These are phyloP conservation scores for Diadumene lineata DNA, from an alignment of 92 coral and sea anemone species.

Conservation along the genomic window DNA sequence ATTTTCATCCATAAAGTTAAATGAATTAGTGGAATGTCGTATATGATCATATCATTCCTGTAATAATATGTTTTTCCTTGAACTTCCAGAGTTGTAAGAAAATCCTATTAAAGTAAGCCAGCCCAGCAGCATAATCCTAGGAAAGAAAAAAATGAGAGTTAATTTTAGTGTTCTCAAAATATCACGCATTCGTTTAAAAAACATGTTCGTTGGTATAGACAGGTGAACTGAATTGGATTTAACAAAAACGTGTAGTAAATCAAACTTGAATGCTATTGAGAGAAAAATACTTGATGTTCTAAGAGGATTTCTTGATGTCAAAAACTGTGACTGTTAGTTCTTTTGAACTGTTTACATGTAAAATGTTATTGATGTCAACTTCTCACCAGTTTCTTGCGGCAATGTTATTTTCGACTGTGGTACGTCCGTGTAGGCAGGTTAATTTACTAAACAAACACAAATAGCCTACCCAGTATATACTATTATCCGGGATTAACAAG, in stretches of 20 bases:
- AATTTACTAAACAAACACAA: not conserved
- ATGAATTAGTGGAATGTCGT: not conserved
- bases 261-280: not conserved
- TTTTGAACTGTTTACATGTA: not conserved
- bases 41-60: not conserved
- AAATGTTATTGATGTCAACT: not conserved
- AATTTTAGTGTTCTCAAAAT: not conserved
- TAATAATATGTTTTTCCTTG: not conserved
- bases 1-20: slow-evolving; percentile 48
- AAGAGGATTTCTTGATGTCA: not conserved
- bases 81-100: not conserved
- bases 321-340: not conserved
- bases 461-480: not conserved
- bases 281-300: not conserved
- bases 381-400: not conserved
- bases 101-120: not conserved
- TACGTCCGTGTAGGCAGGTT: not conserved
- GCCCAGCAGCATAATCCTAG: not conserved
- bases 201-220: not conserved
- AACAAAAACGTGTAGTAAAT: not conserved
- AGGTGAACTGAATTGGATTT: not conserved
- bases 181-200: not conserved
- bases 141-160: not conserved
- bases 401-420: not conserved
- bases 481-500: not conserved